Conservation (phyloP, 2,888 invertebrate genomes). For the Linnaemya vulpina region DNA sequence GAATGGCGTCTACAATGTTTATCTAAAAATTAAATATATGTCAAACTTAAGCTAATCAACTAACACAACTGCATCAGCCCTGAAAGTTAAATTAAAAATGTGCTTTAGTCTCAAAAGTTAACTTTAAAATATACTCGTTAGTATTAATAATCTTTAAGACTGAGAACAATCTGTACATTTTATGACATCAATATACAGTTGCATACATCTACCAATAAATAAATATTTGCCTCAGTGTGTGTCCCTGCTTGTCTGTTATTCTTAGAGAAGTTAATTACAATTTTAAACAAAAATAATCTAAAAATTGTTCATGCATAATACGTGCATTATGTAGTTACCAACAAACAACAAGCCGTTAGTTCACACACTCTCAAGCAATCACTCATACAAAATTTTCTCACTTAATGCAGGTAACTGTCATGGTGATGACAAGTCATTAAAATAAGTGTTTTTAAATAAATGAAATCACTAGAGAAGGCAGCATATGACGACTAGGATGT, state of each 20-base stretch:
- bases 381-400: neutral
- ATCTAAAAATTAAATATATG: no score
- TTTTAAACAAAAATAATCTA: conserved; percentile 18
- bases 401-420: conserved; percentile 40
- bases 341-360: conserved; percentile 1
- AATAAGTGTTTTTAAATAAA: neutral
- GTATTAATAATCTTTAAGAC: no score
- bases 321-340: neutral
- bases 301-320: conserved; percentile 52
- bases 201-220: neutral
- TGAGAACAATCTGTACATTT: no score
- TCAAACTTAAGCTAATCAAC: no score
- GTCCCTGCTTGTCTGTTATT: neutral
- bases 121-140: no score
- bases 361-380: neutral
- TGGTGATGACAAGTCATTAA: conserved; percentile 49
- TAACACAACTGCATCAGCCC: no score
- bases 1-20: no score
- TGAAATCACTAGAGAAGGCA: neutral
- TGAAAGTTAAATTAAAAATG: no score
- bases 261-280: conserved; percentile 39
- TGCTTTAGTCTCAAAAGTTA: no score
- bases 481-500: neutral
- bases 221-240: neutral
- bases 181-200: no score